Evolutionary conservation across 2,797 vertebrate species (phyloP).

Genomic region (Girardinus metallicus): DNA sequence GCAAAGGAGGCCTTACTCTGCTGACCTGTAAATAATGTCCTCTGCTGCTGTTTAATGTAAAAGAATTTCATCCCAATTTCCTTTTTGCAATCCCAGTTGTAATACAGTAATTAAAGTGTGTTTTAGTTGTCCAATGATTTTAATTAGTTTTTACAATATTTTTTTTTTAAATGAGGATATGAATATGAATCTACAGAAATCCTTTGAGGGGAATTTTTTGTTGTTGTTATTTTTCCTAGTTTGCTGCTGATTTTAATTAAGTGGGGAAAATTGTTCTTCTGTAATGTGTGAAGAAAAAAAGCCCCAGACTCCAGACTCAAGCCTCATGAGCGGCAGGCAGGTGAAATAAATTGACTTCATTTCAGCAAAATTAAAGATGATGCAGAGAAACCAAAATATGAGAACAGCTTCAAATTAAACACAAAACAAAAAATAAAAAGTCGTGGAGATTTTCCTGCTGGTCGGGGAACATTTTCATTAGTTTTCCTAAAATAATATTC

Average conservation of each 20-base stretch:
- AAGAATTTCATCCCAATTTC: neutral
- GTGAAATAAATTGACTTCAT: neutral
- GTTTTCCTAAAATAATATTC: constrained; percentile 30
- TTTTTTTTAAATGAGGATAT: neutral
- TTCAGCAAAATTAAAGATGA: neutral
- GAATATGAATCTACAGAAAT: constrained; percentile 1
- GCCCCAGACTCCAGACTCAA: neutral
- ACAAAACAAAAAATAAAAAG: too few relatives aligned
- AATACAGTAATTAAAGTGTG: neutral
- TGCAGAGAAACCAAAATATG: neutral
- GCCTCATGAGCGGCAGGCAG: neutral
- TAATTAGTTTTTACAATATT: neutral
- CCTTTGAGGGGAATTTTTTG: neutral
- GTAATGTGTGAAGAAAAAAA: neutral
- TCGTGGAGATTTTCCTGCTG: constrained; percentile 16
- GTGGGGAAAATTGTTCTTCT: neutral
- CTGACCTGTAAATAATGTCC: too few relatives aligned
- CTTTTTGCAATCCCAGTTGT: neutral
- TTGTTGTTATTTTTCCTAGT: neutral
- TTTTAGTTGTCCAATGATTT: neutral
- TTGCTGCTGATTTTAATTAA: neutral
- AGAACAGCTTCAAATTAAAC: neutral
- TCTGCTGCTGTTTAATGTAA: neutral
- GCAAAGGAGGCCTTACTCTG: too few relatives aligned
- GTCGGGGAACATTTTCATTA: constrained; percentile 36